Base-by-base conservation (phyloP, 2,113 vertebrate species). In the Corynorhinus townsendii region DNA sequence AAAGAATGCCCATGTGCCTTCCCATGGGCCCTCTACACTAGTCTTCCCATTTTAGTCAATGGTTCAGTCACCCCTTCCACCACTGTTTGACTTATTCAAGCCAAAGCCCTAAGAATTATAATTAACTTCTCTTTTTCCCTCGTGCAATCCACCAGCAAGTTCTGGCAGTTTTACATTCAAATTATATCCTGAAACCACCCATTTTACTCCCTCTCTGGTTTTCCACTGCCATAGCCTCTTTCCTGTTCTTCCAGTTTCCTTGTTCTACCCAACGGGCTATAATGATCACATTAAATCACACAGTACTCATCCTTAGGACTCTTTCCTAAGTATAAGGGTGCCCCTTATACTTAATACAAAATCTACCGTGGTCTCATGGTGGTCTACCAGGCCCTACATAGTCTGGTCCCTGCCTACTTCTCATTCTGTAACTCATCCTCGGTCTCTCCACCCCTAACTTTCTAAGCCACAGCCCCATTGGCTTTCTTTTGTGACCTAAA, bases 311-410 rank as follows among this genome's bases (percentile, higher is more conserved):
- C 47, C 30, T 73, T 33, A 20, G 56, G 76, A 64, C 9, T 56
- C 43, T 62, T 77, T 28, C 62, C 2, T n/a, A n/a, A n/a, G n/a
- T n/a, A n/a, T n/a, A n/a, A n/a, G 4, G 20, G 5, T 14, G 11
- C 14, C 28, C 38, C 0, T 2, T 15, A 47, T 0, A 22, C 33
- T 52, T 33, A 4, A 40, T 28, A 1, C 4, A n/a, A 71, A 84
- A 59, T 9, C 59, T 56, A 52, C 56, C 16, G 8, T 56, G 49
- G 28, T 4, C 28, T 43, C 45, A 62, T 28, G 1, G 5, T 4
- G 15, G 17, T 5, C 28, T 47, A 2, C 43, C 71, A 7, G 52
- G 22, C 33, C 9, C 73, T 81, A 2, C 1, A 0, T 2, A 2
- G 11, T 30, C 62, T 28, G 33, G 12, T 9, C 68, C 73, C 40